Percentiles rank a stretch among this genome's conserved stretches.
Conservation (phyloP, 2,113 vertebrate genomes). For the Gymnobelideus leadbeateri region DNA sequence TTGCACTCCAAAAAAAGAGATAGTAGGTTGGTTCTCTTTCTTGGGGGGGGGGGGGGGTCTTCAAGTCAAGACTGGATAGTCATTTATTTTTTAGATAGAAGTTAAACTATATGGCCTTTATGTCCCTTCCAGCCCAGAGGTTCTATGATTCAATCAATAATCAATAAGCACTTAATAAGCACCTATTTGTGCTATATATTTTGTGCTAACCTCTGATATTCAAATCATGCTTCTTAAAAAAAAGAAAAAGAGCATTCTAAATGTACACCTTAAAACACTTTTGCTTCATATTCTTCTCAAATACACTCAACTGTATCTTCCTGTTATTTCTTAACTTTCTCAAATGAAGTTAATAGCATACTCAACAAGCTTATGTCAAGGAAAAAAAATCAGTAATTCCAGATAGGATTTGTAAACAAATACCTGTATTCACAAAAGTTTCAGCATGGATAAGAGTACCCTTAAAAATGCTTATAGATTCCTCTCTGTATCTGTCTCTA, state of each 20-base stretch:
- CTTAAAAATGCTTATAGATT: background rate
- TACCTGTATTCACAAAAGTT: background rate
- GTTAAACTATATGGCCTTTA: background rate
- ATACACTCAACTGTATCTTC: rapidly evolving
- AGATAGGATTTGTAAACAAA: background rate
- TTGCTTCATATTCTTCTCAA: background rate
- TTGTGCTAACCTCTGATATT: background rate
- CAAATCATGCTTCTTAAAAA: background rate
- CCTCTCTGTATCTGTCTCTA: background rate
- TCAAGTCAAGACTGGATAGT: background rate
- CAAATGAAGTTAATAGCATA: rapidly evolving
- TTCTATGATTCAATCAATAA: background rate
- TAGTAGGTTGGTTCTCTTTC: background rate
- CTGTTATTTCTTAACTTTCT: background rate
- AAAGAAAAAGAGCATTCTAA: background rate
- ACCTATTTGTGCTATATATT: background rate
- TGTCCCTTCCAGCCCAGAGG: background rate
- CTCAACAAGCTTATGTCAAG: background rate
- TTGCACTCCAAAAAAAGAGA: no score
- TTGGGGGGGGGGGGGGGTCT: background rate
- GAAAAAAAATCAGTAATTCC: background rate
- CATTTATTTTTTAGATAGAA: background rate
- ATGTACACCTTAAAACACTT: no score
- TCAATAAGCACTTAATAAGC: background rate
- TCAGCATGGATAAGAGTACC: background rate